Base-by-base conservation (phyloP, 2,797 vertebrate genomes). In the Neoniphon sammara region DNA sequence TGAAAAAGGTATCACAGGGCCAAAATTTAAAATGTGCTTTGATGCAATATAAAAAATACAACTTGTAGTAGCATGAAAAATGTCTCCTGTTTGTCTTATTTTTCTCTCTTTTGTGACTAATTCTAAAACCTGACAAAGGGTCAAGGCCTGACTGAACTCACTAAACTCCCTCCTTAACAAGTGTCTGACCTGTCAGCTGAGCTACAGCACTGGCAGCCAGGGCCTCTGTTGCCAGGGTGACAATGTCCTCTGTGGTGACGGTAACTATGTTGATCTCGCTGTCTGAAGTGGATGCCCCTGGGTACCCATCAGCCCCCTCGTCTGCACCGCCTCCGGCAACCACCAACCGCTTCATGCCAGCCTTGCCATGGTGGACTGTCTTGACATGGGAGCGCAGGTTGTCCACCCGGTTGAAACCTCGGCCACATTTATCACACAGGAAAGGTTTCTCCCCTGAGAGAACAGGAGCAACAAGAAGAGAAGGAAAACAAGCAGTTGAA, bases 371-470 rank as follows among this genome's bases (percentile, higher is more conserved):
- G 89, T 99, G 98, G 75, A 99, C 97, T 0, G 98, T 99, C 90
- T 96, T 98, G 52, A 99, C 97, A 0, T 99, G 98, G 9, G 98
- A 99, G 20, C 98, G 97, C 75, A 99, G 93, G 83, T 99, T 99
- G 91, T 99, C 98, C 69, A 99, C 97, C 0, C 98, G 96, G 91
- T 99, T 99, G 87, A 99, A 99, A 1, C 98, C 98, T 0, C 98
- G 92, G 1, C 98, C 98, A 0, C 98, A 99, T 81, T 98, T 99
- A 84, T 99, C 98, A 6, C 98, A 99, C 55, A 99, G 92, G 87
- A 96, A 99, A 0, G 98, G 98, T 83, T 99, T 99, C 87, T 99
- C 98, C 55, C 98, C 98, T 99, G 90, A 71, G 70, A 69, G 1
- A 50, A 50, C 18, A 10, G 44, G 5, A 5, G 7, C 31, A 5